phyloP scores from a whole-genome alignment of 2,113 vertebrate genomes.

The Polyodon spathula region DNA sequence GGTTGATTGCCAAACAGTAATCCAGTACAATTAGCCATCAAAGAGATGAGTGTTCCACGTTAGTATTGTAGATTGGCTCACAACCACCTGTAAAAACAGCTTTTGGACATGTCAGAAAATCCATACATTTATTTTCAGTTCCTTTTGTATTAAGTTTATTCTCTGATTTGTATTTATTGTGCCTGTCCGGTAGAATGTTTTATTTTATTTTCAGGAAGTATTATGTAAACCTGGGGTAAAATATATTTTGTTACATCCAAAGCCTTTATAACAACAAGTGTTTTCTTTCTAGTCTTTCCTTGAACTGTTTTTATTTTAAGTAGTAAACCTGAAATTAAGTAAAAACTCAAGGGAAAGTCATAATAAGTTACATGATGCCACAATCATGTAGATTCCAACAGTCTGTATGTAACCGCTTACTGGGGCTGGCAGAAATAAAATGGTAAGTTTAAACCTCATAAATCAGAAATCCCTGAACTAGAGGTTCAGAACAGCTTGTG shows the following conservation, averaged over 20 bases:
- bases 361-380: constrained; percentile 35
- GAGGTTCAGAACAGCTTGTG: constrained; percentile 46
- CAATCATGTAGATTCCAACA: constrained; percentile 45
- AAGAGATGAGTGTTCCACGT: constrained; percentile 59
- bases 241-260: not conserved
- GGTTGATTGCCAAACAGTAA: constrained; percentile 84
- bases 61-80: constrained; percentile 62
- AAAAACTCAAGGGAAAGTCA: constrained; percentile 29
- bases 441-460: constrained; percentile 47
- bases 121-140: too few relatives aligned
- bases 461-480: constrained; percentile 47
- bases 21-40: constrained; percentile 83
- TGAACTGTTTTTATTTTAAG: constrained; percentile 18
- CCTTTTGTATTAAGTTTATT: too few relatives aligned
- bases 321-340: constrained; percentile 43
- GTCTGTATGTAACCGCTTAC: constrained; percentile 48
- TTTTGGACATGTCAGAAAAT: not conserved
- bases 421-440: constrained; percentile 43
- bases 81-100: constrained; percentile 53
- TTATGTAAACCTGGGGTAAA: too few relatives aligned
- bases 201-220: not conserved
- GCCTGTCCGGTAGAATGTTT: not conserved
- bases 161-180: too few relatives aligned
- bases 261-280: constrained; percentile 7
- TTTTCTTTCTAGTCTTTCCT: constrained; percentile 13